Evolutionary conservation across 1,140 invertebrate species (phyloP).

Genomic region (Drosophila fuyamai): DNA sequence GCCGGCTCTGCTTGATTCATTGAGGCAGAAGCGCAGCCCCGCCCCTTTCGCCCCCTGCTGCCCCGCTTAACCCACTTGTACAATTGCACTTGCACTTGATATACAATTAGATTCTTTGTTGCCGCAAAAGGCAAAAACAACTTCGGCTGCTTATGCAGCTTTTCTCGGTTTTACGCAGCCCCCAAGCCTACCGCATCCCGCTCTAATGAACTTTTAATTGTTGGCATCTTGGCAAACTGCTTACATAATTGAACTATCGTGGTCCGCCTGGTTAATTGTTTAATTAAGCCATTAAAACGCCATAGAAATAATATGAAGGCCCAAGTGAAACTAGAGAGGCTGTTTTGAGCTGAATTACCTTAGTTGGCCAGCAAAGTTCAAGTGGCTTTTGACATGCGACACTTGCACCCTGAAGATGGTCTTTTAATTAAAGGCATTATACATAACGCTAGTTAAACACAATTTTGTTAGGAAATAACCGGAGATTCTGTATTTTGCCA

Average conservation of each 20-base stretch:
- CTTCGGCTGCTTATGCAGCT: constrained; percentile 57
- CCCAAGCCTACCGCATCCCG: constrained; percentile 15
- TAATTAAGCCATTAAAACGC: constrained; percentile 81
- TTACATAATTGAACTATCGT: constrained; percentile 78
- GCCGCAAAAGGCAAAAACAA: constrained; percentile 59
- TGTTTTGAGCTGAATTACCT: constrained; percentile 26
- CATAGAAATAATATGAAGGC: constrained; percentile 73
- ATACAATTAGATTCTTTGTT: constrained; percentile 78
- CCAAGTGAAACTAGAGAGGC: constrained; percentile 31
- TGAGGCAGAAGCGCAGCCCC: constrained; percentile 29
- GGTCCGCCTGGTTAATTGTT: constrained; percentile 72
- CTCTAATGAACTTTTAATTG: constrained; percentile 80
- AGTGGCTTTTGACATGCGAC: constrained; percentile 75
- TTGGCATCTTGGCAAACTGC: constrained; percentile 68
- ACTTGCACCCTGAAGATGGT: constrained; percentile 6
- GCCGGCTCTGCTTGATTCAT: constrained; percentile 24
- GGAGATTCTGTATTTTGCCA: too few species aligned
- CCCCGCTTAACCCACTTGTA: constrained; percentile 51
- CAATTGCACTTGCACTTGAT: constrained; percentile 77
- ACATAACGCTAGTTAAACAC: background rate
- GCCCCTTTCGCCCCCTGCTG: background rate
- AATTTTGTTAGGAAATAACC: background rate
- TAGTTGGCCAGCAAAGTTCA: constrained; percentile 35
- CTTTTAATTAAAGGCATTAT: constrained; percentile 20
- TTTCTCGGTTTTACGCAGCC: constrained; percentile 19